A percentile compares a stretch with the other conserved stretches of the same genome.
Conservation (phyloP, 2,888 invertebrate species). For the Macropis europaea region DNA sequence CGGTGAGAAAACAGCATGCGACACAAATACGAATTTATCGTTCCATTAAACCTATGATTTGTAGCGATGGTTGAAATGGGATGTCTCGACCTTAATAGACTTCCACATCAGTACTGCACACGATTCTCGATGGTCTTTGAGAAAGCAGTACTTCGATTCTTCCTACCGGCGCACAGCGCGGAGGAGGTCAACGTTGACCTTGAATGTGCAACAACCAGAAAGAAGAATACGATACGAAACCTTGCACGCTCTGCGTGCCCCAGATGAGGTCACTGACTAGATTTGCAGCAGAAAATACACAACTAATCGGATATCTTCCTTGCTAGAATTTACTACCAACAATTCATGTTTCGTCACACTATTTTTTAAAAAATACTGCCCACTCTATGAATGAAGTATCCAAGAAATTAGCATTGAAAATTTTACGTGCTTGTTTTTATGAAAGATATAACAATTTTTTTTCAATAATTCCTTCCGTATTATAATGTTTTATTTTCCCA, state of each 20-base stretch:
- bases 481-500: too few species aligned
- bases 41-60: slow-evolving; percentile 63
- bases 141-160: slow-evolving; percentile 19
- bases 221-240: slow-evolving; percentile 30
- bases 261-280: slow-evolving; percentile 34
- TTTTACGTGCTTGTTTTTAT: too few species aligned
- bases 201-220: slow-evolving; percentile 20
- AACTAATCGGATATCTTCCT: slow-evolving; percentile 33
- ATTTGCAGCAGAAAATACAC: slow-evolving; percentile 10
- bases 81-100: slow-evolving; percentile 57
- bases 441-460: too few species aligned
- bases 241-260: slow-evolving; percentile 17
- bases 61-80: slow-evolving; percentile 41
- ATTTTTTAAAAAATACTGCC: too few species aligned
- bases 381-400: too few species aligned
- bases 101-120: slow-evolving; percentile 51
- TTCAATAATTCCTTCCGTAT: too few species aligned
- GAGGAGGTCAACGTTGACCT: slow-evolving; percentile 53
- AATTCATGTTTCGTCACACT: too few species aligned
- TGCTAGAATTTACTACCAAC: not conserved
- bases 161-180: slow-evolving; percentile 13
- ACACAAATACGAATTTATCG: slow-evolving; percentile 59
- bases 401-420: too few species aligned
- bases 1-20: slow-evolving; percentile 26
- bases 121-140: slow-evolving; percentile 47